Evolutionary conservation across 1,140 invertebrate genomes (phyloP), one percentile per base, ranked within the genome.

Genomic region (Drosophila hydei): DNA sequence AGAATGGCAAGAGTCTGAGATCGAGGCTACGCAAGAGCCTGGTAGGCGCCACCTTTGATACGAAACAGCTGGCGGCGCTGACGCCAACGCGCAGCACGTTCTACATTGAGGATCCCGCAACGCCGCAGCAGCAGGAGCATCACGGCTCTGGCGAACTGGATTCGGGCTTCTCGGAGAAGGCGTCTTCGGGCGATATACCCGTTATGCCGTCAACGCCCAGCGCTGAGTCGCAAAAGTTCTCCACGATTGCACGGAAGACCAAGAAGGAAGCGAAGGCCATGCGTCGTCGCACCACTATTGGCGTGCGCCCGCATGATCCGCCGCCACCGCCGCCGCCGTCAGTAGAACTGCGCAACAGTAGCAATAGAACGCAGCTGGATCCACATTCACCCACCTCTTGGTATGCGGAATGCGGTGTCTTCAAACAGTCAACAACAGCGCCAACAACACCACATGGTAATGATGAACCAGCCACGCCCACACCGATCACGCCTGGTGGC

Each of bases 81-180:
- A 72, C 71, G 4, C 69, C 88, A 23, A 93, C 93, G 0, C 94
- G 94, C 38, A 94, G 94, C 43, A 95, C 94, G 1, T 95, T 95
- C 81, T 95, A 95, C 81, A 88, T 95, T 50, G 94, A 94, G 52
- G 93, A 94, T 55, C 92, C 93, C 1, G 72, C 36, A 0, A 8
- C 47, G 30, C 43, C 14, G 9, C 48, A 68, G 19, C 27, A 84
- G 11, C 56, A 62, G 11, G 42, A 79, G 38, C 72, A 65, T 1
- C 61, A 60, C 3, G 79, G 79, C 2, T 93, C 93, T 1, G 93
- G 94, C 64, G 93, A 94, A 77, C 90, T 93, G 2, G 93, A 94
- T 75, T 93, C 92, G 1, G 93, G 93, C 21, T 93, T 93, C 69
- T 93, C 92, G 58, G 92, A 79, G 43, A 92, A 91, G 38, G 72